phyloP scores from a whole-genome alignment of 2,888 invertebrate species.

The Odontocerum albicorne region DNA sequence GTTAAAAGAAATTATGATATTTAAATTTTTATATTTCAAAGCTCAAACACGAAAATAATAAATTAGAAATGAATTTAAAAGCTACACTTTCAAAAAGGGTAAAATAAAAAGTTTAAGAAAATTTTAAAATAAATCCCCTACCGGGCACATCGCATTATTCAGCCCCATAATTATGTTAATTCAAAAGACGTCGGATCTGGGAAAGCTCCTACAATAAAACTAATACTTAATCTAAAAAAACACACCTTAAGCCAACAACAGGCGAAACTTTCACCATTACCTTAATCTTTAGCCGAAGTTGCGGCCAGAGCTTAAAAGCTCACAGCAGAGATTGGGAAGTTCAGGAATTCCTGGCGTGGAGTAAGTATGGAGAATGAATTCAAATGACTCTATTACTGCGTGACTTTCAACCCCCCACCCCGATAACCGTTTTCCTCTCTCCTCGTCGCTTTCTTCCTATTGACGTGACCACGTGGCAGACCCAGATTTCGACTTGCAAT shows the following conservation, averaged over 20 bases:
- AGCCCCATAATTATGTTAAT: too few species aligned
- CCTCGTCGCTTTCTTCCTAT: conserved; percentile 6
- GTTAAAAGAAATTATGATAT: too few species aligned
- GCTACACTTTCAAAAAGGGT: too few species aligned
- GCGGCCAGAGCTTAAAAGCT: neutral
- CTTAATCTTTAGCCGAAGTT: neutral
- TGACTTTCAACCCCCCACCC: conserved; percentile 21
- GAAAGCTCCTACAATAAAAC: too few species aligned
- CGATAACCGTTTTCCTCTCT: conserved; percentile 14
- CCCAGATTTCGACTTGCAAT: neutral
- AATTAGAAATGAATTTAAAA: too few species aligned
- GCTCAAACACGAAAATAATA: too few species aligned
- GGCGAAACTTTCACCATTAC: neutral
- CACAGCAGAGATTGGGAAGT: neutral
- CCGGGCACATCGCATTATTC: too few species aligned
- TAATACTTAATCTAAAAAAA: too few species aligned
- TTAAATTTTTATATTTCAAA: too few species aligned
- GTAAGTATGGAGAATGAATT: conserved; percentile 34
- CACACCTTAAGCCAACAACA: neutral
- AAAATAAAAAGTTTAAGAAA: too few species aligned
- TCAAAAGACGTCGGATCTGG: too few species aligned
- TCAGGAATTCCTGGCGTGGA: neutral
- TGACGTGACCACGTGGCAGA: conserved; percentile 20
- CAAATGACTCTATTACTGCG: conserved; percentile 32
- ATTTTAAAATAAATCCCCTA: too few species aligned